Conservation (phyloP, 2,797 vertebrate species). For the Diglossa cyanea region DNA sequence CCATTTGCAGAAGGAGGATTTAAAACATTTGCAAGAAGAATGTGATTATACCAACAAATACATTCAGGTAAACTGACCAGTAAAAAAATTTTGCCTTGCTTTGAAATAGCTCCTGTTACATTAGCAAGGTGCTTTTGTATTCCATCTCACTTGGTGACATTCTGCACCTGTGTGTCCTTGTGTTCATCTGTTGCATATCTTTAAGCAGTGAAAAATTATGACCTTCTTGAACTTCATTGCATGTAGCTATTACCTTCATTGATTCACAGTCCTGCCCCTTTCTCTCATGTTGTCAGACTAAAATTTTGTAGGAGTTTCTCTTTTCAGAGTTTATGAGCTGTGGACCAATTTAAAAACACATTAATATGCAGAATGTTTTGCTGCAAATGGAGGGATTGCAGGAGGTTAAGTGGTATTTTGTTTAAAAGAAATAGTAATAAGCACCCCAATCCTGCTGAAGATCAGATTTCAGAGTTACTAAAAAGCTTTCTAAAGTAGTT, state of each 20-base stretch:
- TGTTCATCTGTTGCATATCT: background rate
- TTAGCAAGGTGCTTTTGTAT: background rate
- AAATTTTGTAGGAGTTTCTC: background rate
- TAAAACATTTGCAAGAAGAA: slow-evolving; percentile 44
- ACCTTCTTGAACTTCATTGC: background rate
- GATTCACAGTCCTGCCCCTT: background rate
- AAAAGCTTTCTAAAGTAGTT: background rate
- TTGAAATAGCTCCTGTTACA: background rate
- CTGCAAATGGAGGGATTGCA: background rate
- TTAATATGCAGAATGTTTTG: background rate
- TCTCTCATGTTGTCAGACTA: background rate
- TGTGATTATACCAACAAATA: slow-evolving; percentile 57
- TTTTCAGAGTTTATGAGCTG: background rate
- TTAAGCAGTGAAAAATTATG: background rate
- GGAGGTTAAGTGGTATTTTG: background rate
- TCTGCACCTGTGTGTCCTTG: background rate
- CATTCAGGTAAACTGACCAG: slow-evolving; percentile 60
- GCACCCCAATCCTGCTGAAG: background rate
- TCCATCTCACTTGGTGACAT: background rate
- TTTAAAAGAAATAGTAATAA: background rate
- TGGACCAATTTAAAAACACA: background rate
- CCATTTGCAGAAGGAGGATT: slow-evolving; percentile 44
- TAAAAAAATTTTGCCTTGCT: background rate
- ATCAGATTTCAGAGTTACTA: background rate
- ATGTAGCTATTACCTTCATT: background rate